Percentiles rank a stretch among this genome's conserved stretches.
Evolutionary conservation across 2,113 vertebrate genomes (phyloP).

Genomic region (Cyprinodon brontotheroides): DNA sequence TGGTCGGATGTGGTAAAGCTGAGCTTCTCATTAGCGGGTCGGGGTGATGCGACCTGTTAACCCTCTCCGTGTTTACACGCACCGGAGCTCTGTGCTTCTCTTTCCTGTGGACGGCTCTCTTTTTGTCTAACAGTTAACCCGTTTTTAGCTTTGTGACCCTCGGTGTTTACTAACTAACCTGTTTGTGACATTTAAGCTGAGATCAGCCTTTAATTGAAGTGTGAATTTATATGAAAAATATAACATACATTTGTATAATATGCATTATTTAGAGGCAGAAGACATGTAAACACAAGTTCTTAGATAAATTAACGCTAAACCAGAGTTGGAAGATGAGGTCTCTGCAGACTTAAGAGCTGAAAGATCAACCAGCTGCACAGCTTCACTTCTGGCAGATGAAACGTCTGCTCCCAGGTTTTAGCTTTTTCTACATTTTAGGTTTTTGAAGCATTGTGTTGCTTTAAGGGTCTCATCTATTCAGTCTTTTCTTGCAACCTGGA

Average conservation of each 20-base stretch:
- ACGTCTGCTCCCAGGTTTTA: conserved; percentile 14
- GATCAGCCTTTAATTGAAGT: neutral
- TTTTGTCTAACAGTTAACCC: conserved; percentile 17
- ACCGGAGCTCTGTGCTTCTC: neutral
- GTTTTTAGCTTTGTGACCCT: neutral
- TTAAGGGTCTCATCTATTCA: conserved; percentile 1
- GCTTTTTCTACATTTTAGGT: conserved; percentile 8
- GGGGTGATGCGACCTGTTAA: conserved; percentile 39
- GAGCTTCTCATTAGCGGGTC: conserved; percentile 59
- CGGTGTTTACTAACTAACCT: neutral
- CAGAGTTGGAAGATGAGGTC: neutral
- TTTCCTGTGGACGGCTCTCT: conserved; percentile 8
- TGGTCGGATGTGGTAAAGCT: conserved; percentile 55
- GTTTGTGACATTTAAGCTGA: neutral
- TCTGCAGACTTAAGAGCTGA: conserved; percentile 1
- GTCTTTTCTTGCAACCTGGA: conserved; percentile 26
- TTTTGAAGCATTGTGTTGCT: conserved; percentile 9
- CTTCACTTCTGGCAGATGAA: neutral
- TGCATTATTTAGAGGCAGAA: neutral
- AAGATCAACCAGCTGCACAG: conserved; percentile 1
- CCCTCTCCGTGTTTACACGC: conserved; percentile 13
- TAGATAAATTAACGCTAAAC: neutral
- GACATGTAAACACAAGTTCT: conserved; percentile 4
- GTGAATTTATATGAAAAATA: no score
- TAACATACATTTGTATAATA: no score